phyloP scores from a whole-genome alignment of 2,888 invertebrate genomes.

The Odontomyia ornata region DNA sequence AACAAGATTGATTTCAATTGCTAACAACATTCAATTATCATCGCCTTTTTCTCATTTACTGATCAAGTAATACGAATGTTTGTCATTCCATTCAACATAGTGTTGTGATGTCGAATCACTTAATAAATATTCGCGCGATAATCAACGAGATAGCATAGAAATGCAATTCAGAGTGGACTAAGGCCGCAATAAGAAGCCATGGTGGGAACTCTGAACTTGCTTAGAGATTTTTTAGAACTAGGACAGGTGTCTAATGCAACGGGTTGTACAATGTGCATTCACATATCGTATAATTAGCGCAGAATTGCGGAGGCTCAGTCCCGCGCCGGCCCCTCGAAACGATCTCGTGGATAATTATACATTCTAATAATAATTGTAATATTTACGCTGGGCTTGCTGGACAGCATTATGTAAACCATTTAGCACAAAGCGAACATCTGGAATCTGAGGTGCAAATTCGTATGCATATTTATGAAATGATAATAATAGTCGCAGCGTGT shows the following conservation, averaged over 20 bases:
- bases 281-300: background rate
- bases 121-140: background rate
- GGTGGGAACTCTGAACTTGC: constrained; percentile 22
- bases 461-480: constrained; percentile 6
- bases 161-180: constrained; percentile 6
- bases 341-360: background rate
- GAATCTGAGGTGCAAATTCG: constrained; percentile 3
- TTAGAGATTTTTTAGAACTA: constrained; percentile 22
- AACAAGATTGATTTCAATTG: no score
- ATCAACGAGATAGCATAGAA: background rate
- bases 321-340: no score
- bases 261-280: background rate
- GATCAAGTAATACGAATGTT: no score
- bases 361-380: constrained; percentile 22
- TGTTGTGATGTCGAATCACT: background rate
- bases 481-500: background rate
- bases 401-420: background rate
- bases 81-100: no score
- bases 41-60: no score
- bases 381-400: background rate
- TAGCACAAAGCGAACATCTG: constrained; percentile 14
- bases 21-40: no score
- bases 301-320: background rate
- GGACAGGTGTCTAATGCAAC: constrained; percentile 24
- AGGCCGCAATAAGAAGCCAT: background rate